A percentile compares a stretch with the other conserved stretches of the same genome.
Evolutionary conservation across 2,113 vertebrate genomes (phyloP).

Genomic region (Urocynchramus pylzowi): DNA sequence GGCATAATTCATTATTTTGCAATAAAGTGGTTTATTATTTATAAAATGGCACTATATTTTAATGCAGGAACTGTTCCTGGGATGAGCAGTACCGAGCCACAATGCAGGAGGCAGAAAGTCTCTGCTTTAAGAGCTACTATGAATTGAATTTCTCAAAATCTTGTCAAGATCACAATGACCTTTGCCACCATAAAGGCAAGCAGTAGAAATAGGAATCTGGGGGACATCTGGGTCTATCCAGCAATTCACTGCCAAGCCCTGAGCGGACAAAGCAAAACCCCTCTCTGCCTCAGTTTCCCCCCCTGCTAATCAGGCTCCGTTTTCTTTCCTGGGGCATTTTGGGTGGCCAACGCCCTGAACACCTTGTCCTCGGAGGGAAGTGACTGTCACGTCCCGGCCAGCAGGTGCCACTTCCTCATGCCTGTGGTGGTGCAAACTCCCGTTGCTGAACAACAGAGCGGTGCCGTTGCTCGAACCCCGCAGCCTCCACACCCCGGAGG

Average conservation of each 20-base stretch:
- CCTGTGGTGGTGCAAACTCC: background rate
- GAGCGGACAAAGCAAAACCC: background rate
- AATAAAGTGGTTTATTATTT: background rate
- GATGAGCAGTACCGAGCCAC: background rate
- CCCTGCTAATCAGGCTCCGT: background rate
- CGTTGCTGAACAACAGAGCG: background rate
- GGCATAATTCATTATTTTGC: background rate
- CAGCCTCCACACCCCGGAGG: background rate
- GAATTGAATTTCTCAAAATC: background rate
- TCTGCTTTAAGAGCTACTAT: background rate
- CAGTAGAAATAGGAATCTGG: background rate
- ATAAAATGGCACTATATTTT: background rate
- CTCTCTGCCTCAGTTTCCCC: background rate
- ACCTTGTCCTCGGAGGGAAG: background rate
- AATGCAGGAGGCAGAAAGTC: background rate
- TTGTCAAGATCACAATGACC: background rate
- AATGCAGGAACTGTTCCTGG: background rate
- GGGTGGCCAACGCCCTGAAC: background rate
- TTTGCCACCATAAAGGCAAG: background rate
- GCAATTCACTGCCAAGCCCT: accelerated
- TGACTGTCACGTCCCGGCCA: background rate
- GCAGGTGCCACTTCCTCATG: conserved; percentile 23
- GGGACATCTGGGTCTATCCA: background rate
- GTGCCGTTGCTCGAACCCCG: accelerated
- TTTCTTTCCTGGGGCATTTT: background rate